Conservation (phyloP, 2,113 vertebrate genomes). For the Stegostoma tigrinum region DNA sequence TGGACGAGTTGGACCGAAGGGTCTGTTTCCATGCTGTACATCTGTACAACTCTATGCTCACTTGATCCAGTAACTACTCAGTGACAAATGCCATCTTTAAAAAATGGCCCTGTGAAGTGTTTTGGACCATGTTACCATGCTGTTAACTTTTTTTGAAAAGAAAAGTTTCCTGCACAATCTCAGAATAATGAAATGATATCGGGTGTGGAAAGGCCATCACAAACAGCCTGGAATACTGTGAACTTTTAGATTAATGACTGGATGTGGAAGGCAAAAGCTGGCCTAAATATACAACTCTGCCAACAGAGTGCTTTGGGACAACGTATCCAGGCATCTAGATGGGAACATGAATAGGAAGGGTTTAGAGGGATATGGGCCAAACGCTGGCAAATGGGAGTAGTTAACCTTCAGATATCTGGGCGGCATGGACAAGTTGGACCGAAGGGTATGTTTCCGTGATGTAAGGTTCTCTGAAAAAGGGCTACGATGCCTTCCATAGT, state of each 20-base stretch:
- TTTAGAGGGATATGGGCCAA: no score
- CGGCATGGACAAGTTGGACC: no score
- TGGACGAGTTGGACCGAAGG: no score
- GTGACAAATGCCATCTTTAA: neutral
- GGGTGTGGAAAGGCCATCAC: neutral
- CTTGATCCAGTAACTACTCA: neutral
- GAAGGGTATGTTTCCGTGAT: no score
- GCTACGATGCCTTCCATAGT: neutral
- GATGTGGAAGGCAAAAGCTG: neutral
- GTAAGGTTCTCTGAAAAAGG: no score
- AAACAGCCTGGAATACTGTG: no score
- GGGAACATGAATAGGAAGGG: no score
- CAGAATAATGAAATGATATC: no score
- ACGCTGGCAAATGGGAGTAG: no score
- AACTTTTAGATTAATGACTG: neutral
- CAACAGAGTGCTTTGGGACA: neutral
- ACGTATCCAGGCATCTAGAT: neutral
- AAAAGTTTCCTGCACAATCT: neutral
- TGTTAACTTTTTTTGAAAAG: neutral
- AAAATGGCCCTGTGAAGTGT: neutral
- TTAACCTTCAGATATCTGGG: no score
- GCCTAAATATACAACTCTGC: neutral
- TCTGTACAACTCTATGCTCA: neutral
- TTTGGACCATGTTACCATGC: neutral
- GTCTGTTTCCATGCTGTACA: no score